Evolutionary conservation across 2,888 invertebrate genomes (phyloP).

Genomic region (Scelioninae gen. 2): DNA sequence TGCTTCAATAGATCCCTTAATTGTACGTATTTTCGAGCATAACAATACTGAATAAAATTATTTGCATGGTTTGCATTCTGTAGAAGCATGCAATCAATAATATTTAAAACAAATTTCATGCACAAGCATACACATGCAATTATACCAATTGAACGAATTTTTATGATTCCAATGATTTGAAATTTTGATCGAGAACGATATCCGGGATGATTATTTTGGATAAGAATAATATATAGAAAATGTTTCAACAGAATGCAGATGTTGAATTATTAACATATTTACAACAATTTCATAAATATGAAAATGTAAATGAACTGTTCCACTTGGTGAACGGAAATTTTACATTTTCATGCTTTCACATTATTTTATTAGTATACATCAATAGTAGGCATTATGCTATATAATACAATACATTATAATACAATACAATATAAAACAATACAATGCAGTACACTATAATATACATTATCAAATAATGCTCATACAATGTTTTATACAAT

Average conservation of each 20-base stretch:
- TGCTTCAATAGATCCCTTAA: constrained; percentile 59
- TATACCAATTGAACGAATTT: not conserved
- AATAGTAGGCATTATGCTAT: too few species aligned
- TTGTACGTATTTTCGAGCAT: constrained; percentile 35
- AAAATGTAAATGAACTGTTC: constrained; percentile 27
- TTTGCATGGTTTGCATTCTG: constrained; percentile 46
- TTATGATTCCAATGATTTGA: not conserved
- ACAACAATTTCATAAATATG: constrained; percentile 34
- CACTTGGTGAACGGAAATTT: not conserved
- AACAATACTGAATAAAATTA: constrained; percentile 43
- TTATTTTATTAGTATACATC: constrained; percentile 9
- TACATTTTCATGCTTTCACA: constrained; percentile 43
- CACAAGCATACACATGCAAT: constrained; percentile 52
- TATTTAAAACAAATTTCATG: constrained; percentile 34
- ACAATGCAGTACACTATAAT: too few species aligned
- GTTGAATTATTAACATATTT: constrained; percentile 32
- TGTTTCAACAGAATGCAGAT: constrained; percentile 51
- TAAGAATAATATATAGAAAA: constrained; percentile 10
- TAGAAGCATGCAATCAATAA: constrained; percentile 49
- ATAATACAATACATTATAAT: too few species aligned
- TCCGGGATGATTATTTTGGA: not conserved
- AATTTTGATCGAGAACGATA: not conserved
- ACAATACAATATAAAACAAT: too few species aligned
- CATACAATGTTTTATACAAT: constrained; percentile 5
- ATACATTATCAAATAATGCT: too few species aligned